A percentile compares a stretch with the other conserved stretches of the same genome.
Conservation (phyloP, 2,113 vertebrate genomes). For the Dasyprocta punctata region DNA sequence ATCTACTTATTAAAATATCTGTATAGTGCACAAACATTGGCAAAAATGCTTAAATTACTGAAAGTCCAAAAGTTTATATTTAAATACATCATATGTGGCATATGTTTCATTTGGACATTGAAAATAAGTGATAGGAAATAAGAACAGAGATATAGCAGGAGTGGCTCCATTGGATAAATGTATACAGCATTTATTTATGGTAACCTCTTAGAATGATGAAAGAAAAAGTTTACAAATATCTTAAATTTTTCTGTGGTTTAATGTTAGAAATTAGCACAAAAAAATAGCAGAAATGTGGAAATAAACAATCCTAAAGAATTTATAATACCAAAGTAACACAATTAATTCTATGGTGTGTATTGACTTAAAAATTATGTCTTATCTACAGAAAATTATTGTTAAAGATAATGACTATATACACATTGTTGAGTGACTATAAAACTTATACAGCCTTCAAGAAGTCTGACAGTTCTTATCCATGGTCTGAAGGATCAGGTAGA, state of each 20-base stretch:
- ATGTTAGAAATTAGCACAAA: background rate
- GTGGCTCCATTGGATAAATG: accelerated
- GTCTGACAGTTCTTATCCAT: no score
- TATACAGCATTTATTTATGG: background rate
- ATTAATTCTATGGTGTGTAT: accelerated
- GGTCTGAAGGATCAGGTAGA: accelerated
- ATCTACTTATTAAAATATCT: background rate
- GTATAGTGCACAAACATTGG: background rate
- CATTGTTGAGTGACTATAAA: no score
- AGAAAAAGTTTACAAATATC: background rate
- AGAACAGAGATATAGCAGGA: accelerated
- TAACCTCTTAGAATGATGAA: background rate
- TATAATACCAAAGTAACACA: accelerated
- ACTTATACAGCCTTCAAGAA: no score
- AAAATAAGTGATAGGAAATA: background rate
- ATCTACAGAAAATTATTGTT: background rate
- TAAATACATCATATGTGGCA: accelerated
- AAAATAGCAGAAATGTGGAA: background rate
- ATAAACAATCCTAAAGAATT: accelerated
- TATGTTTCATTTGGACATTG: background rate
- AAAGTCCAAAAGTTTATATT: background rate
- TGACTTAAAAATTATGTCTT: background rate
- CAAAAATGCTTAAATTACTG: background rate
- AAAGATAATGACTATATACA: no score
- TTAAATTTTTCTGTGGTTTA: background rate